phyloP scores from a whole-genome alignment of 2,113 vertebrate species.

The Martes martes region DNA sequence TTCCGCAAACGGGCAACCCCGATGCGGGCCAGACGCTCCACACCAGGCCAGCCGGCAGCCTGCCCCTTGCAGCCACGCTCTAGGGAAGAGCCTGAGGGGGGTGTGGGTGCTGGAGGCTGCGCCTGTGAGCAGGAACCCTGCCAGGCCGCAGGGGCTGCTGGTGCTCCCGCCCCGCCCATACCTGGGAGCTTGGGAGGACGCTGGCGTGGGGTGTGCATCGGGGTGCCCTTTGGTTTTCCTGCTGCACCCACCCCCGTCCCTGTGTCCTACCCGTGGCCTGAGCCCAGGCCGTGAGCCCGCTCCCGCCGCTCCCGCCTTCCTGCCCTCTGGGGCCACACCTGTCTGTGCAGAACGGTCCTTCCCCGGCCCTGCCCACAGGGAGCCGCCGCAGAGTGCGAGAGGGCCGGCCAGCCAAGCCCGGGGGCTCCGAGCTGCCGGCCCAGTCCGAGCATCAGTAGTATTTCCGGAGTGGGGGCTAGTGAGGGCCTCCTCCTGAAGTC shows the following conservation, averaged over 20 bases:
- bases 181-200: not conserved
- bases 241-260: not conserved
- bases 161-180: accelerated
- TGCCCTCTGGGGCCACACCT: not conserved
- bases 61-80: accelerated
- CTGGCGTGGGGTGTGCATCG: not conserved
- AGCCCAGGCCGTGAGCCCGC: not conserved
- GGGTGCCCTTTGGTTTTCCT: not conserved
- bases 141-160: accelerated
- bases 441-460: not conserved
- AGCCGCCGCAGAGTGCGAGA: not conserved
- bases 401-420: not conserved
- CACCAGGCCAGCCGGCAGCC: not conserved
- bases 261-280: not conserved
- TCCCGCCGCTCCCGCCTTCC: not conserved
- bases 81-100: not conserved
- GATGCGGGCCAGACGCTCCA: not conserved
- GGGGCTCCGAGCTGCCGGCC: not conserved
- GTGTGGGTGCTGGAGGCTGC: not conserved
- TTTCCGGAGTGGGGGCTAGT: accelerated
- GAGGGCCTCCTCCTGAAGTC: not conserved
- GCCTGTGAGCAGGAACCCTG: not conserved
- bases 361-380: not conserved
- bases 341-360: not conserved
- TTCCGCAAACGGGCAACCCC: not conserved